These are phyloP conservation scores for Brachionus sp. DNA, from an alignment of 1,140 invertebrate species.

Conservation along the genomic window DNA sequence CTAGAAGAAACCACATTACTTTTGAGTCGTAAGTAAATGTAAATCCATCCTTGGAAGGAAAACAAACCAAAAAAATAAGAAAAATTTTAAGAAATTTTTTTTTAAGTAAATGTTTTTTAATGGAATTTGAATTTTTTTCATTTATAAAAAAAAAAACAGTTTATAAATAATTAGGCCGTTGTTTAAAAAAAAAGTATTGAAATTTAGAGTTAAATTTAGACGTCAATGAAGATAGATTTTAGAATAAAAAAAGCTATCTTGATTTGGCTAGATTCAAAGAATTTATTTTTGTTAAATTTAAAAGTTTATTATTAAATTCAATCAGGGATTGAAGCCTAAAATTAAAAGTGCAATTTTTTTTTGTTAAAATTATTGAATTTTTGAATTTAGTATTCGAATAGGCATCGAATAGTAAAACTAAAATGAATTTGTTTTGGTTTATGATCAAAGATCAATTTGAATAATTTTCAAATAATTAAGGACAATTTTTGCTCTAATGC, in stretches of 20 bases:
- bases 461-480: background rate
- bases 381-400: background rate
- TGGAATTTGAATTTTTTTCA: background rate
- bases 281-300: slow-evolving; percentile 33
- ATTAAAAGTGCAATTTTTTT: slow-evolving; percentile 26
- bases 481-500: background rate
- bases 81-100: background rate
- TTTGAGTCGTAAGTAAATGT: background rate
- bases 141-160: background rate
- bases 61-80: background rate
- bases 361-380: background rate
- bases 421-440: background rate
- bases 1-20: background rate
- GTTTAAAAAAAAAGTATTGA: background rate
- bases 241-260: background rate
- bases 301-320: slow-evolving; percentile 3
- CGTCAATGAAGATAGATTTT: slow-evolving; percentile 2
- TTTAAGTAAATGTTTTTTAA: background rate
- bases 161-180: background rate
- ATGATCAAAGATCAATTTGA: background rate
- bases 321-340: background rate
- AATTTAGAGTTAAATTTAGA: background rate
- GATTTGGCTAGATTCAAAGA: background rate
- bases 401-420: background rate
- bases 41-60: background rate